These are phyloP conservation scores for Choristoneura fumiferana DNA, from an alignment of 1,140 invertebrate species.

Conservation along the genomic window DNA sequence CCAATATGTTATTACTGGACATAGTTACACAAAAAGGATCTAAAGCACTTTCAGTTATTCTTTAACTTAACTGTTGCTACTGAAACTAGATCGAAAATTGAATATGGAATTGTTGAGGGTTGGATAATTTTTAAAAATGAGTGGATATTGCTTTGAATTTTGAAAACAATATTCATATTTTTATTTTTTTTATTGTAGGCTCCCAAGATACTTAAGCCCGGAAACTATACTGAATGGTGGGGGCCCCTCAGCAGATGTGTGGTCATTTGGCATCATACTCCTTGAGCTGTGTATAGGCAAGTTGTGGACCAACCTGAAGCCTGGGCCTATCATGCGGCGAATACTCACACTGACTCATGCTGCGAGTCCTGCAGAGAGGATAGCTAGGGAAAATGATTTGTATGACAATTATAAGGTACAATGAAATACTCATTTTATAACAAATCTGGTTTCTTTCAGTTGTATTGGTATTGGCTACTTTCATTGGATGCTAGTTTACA, in stretches of 20 bases:
- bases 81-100: too few species aligned
- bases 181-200: conserved; percentile 68
- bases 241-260: conserved; percentile 90
- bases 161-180: conserved; percentile 22
- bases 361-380: conserved; percentile 84
- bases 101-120: too few species aligned
- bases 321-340: conserved; percentile 86
- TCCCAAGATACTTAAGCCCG: conserved; percentile 90
- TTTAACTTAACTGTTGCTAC: too few species aligned
- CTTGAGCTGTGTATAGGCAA: conserved; percentile 85
- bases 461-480: too few species aligned
- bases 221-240: conserved; percentile 87
- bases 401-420: conserved; percentile 82
- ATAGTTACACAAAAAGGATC: too few species aligned
- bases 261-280: conserved; percentile 94
- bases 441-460: too few species aligned
- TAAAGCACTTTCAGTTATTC: too few species aligned
- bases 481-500: too few species aligned
- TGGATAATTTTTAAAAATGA: too few species aligned
- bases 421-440: too few species aligned
- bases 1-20: too few species aligned
- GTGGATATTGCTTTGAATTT: too few species aligned
- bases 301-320: conserved; percentile 86
- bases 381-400: conserved; percentile 87
- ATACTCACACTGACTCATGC: conserved; percentile 85